Evolutionary conservation across 1,140 invertebrate species (phyloP), one percentile per base, ranked within the genome.

Genomic region (Atta cephalotes): DNA sequence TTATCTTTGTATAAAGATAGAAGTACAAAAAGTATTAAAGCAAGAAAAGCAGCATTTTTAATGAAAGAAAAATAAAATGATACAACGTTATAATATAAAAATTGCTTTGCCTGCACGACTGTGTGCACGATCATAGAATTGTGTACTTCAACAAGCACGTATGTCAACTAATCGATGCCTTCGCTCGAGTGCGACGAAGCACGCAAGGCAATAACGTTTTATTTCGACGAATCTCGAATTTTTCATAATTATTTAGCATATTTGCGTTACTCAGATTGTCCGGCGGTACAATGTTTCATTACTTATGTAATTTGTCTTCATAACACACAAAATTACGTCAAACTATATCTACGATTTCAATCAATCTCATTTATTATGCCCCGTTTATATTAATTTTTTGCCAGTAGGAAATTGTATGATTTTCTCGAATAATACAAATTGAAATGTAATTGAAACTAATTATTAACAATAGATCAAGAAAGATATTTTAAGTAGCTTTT

Each of bases 131-230:
- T 82, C 39, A 74, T 49, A 39, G 49, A n/a, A 84, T 63, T 62
- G 9, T 84, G 9, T 60, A 71, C 28, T 28, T 84, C 31, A 14
- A 51, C 7, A 21, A 76, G 16, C 58, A 28, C n/a, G 56, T 56
- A 58, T 74, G 39, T 84, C 53, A 74, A 84, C 56, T 76, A 84
- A 84, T 84, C 80, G 80, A 84, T 84, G 80, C 56, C 68, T 76
- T n/a, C 14, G 56, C 56, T 84, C 70, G n/a, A 63, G 80, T 76
- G 70, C 28, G 80, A 74, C 58, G 70, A 84, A 9, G 58, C 70
- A 70, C 39, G 80, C 68, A 74, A 74, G 56, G 68, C 25, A 82
- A 82, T 82, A 82, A 74, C 68, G 68, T n/a, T 84, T 84, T 62
- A 84, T 84, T 84, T 84, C 45, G 25, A 82, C 39, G 70, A 84